Conservation (phyloP, 2,797 vertebrate species). For the Schizothorax lantsangensis region DNA sequence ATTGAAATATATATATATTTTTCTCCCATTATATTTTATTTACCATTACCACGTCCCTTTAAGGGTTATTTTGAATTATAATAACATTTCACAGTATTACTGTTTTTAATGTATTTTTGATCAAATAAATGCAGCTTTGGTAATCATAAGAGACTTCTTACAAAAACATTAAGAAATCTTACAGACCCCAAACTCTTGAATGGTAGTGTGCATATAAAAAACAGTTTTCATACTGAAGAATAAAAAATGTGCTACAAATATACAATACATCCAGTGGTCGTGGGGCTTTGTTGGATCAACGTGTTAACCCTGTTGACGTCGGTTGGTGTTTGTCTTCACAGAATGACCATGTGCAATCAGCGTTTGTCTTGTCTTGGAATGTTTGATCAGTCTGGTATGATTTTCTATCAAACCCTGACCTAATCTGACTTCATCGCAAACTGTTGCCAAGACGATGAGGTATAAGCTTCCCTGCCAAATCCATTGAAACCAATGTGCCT, state of each 20-base stretch:
- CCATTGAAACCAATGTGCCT: not conserved
- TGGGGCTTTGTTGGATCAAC: not conserved
- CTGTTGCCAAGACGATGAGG: constrained; percentile 4
- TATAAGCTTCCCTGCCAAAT: not conserved
- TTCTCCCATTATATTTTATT: too few species aligned
- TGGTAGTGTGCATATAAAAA: not conserved
- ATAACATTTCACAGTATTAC: not conserved
- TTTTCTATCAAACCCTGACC: constrained; percentile 20
- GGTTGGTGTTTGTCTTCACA: constrained; percentile 4
- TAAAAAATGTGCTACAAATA: not conserved
- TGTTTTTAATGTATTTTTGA: not conserved
- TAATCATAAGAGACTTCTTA: not conserved
- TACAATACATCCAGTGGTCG: not conserved
- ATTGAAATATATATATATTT: not conserved
- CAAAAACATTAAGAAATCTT: too few species aligned
- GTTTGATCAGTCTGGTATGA: constrained; percentile 30
- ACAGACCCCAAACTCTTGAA: not conserved
- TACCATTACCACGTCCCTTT: too few species aligned
- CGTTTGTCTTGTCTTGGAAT: not conserved
- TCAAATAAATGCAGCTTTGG: not conserved
- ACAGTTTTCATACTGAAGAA: not conserved
- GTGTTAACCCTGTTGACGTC: not conserved
- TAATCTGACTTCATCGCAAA: constrained; percentile 1
- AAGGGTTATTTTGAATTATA: not conserved
- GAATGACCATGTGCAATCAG: not conserved